Base-by-base conservation (phyloP, 2,797 vertebrate genomes). In the Enteromius argenteus region DNA sequence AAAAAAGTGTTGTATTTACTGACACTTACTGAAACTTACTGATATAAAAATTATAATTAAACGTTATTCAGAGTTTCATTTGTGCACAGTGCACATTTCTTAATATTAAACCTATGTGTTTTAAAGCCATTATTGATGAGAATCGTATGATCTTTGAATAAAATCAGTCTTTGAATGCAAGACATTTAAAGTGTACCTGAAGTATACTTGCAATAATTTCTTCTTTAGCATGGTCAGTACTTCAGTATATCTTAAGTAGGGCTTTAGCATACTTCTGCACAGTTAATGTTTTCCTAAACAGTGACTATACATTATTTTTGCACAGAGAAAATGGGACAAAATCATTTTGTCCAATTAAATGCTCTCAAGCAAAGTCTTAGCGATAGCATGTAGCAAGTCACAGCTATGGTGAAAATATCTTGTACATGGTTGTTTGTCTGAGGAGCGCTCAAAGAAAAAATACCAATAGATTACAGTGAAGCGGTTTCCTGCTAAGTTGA, bases 381-480 rank as follows among this genome's bases (percentile, higher is more conserved):
- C 39, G 44, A 42, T 42, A 69, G 3, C n/a, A 46, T 27, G 7
- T 46, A 46, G 15, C 23, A 72, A 30, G 17, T 46, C 23, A 15
- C 44, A 44, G 42, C 67, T 42, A 10, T 23, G 37, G 67, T 0
- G 0, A 46, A 30, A 64, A 64, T 0, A 19, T 30, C 23, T 64
- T 64, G 42, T 27, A 30, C 8, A 30, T 77, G 23, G 27, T 60
- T 44, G 9, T 30, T 56, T 21, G n/a, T 56, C 32, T 35, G 6
- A 35, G 44, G 92, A 91, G 93, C 91, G 90, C 91, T 92, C 91
- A 92, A 88, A 90, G 91, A 93, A 91, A 93, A 91, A 89, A 91
- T 94, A 93, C 94, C 92, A 94, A 93, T 93, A 93, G 92, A 92
- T 93, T 92, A 92, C 92, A 84, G 87, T 86, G 88, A 89, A 91